Conservation (phyloP, 2,113 vertebrate species). For the Lanius ludovicianus region DNA sequence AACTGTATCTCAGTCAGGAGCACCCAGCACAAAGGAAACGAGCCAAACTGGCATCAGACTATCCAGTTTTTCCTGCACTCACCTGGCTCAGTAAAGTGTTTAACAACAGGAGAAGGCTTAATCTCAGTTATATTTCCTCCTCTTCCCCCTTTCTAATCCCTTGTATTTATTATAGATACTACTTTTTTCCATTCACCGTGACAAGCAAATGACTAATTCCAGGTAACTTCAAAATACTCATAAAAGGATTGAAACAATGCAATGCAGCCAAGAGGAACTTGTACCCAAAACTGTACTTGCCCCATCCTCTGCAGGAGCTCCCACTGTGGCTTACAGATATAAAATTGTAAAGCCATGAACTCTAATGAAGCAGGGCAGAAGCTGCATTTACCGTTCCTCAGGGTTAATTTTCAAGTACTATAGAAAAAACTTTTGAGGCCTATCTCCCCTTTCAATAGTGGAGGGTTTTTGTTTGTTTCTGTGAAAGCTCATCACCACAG, state of each 20-base stretch:
- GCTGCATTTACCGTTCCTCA: neutral
- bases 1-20: neutral
- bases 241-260: neutral
- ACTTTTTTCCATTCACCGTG: neutral
- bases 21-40: neutral
- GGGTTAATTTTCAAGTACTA: neutral
- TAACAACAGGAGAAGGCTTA: neutral
- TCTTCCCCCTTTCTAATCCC: neutral
- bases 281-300: neutral
- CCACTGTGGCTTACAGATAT: neutral
- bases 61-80: neutral
- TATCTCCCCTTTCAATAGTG: neutral
- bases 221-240: neutral
- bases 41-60: neutral
- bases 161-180: neutral
- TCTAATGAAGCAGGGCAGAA: neutral
- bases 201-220: neutral
- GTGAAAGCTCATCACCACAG: neutral
- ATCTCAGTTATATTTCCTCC: neutral
- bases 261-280: neutral
- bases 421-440: accelerated
- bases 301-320: neutral
- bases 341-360: neutral
- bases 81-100: neutral
- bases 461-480: neutral